Evolutionary conservation across 2,797 vertebrate genomes (phyloP).

Genomic region (Strix occidentalis): DNA sequence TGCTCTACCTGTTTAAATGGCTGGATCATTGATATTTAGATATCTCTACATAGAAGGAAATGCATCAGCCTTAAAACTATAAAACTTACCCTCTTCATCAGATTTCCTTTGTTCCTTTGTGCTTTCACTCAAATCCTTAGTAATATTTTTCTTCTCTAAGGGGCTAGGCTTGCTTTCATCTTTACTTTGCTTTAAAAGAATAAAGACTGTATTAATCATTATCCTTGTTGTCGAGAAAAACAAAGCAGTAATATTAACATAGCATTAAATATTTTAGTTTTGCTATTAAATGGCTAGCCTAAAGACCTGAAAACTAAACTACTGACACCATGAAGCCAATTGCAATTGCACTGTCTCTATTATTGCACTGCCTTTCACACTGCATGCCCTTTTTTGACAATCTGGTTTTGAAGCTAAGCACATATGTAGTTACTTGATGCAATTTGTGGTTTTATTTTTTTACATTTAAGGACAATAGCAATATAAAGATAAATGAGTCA

Average conservation of each 20-base stretch:
- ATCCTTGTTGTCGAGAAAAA: not conserved
- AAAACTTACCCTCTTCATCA: constrained; percentile 72
- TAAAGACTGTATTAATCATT: not conserved
- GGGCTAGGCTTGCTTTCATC: constrained; percentile 59
- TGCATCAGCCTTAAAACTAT: not conserved
- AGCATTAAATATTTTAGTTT: not conserved
- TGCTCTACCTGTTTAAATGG: not conserved
- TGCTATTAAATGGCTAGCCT: not conserved
- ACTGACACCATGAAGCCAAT: not conserved
- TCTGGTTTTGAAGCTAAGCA: not conserved
- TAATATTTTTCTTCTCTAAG: constrained; percentile 70
- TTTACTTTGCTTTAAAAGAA: constrained; percentile 61
- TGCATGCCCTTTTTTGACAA: not conserved
- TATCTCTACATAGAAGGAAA: not conserved
- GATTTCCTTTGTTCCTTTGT: constrained; percentile 62
- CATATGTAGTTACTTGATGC: not conserved
- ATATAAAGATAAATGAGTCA: not conserved
- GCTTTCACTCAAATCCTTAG: constrained; percentile 69
- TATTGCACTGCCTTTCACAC: not conserved
- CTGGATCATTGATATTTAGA: not conserved
- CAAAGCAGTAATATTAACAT: not conserved
- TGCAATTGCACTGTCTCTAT: not conserved
- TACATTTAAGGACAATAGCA: not conserved
- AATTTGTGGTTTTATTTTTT: not conserved
- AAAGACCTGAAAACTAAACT: not conserved